Conservation (phyloP, 2,113 vertebrate genomes). For the Sebastes fasciatus region DNA sequence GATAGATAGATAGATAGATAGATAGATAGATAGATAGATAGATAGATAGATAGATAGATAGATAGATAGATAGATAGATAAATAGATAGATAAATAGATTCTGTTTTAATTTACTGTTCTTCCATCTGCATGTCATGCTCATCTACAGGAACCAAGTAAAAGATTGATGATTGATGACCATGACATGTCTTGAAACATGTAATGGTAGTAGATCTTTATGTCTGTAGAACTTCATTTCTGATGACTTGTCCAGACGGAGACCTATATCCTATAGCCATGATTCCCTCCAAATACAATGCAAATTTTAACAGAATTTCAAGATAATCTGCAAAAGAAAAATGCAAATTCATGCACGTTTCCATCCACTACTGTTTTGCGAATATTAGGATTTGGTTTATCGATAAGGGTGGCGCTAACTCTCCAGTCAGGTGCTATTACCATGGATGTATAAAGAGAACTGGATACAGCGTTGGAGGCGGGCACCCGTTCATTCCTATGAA, state of each 20-base stretch:
- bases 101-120: too few relatives aligned
- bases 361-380: neutral
- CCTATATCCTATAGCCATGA: neutral
- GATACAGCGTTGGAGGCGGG: too few relatives aligned
- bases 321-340: neutral
- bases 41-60: neutral
- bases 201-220: neutral
- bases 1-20: constrained; percentile 1
- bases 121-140: neutral
- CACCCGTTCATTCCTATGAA: too few relatives aligned
- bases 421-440: neutral
- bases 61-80: neutral
- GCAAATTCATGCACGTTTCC: neutral
- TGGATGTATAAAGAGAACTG: too few relatives aligned
- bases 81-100: neutral
- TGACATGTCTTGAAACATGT: constrained; percentile 12
- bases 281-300: neutral
- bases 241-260: neutral
- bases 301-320: neutral
- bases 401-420: neutral
- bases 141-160: neutral
- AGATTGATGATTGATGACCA: neutral
- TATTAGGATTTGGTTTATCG: neutral
- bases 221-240: neutral
- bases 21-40: constrained; percentile 1